A percentile compares a stretch with the other conserved stretches of the same genome.
phyloP scores from a whole-genome alignment of 2,113 vertebrate genomes.

The Leptodactylus fuscus region DNA sequence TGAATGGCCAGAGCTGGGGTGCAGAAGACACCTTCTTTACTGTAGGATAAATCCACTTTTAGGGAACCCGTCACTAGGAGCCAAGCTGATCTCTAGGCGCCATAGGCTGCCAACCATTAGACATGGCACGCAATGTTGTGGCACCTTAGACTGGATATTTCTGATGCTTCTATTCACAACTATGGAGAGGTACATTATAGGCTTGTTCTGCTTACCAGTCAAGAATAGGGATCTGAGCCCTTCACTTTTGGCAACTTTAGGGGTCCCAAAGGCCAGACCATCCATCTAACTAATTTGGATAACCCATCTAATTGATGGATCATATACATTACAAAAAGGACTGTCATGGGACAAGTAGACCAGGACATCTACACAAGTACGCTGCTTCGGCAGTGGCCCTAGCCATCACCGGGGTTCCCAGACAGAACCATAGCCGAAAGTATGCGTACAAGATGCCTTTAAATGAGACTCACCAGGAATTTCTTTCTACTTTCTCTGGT shows the following conservation, averaged over 20 bases:
- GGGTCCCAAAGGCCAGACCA: not conserved
- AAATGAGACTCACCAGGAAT: no score
- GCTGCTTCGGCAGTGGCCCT: no score
- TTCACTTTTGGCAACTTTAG: not conserved
- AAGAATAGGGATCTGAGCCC: not conserved
- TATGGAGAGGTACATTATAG: not conserved
- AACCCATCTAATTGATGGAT: not conserved
- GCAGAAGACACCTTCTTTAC: not conserved
- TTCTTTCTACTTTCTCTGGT: no score
- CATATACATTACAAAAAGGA: not conserved
- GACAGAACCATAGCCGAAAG: no score
- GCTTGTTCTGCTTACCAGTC: not conserved
- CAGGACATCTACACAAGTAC: no score
- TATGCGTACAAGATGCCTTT: no score
- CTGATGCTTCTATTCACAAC: not conserved
- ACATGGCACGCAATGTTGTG: not conserved
- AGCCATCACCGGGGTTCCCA: no score
- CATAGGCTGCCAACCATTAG: no score
- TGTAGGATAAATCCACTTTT: not conserved
- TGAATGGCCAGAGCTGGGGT: not conserved
- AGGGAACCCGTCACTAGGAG: not conserved
- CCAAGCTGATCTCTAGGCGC: no score
- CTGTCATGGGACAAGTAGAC: not conserved
- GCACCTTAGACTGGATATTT: not conserved
- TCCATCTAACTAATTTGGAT: not conserved